Base-by-base conservation (phyloP, 2,797 vertebrate genomes). In the Thalassophryne amazonica region DNA sequence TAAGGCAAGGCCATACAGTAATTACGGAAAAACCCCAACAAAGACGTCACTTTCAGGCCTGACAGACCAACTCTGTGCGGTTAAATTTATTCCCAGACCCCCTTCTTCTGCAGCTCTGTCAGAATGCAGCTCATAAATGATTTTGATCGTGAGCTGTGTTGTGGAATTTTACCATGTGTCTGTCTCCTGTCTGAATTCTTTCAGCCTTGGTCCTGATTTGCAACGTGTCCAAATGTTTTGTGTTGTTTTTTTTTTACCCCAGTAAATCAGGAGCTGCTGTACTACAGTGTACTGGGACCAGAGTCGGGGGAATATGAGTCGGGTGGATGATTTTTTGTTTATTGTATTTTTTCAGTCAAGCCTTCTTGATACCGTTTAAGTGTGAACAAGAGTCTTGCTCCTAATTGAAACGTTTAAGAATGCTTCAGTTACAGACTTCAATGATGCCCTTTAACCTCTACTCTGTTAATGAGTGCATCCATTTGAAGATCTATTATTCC, bases 221-320 rank as follows among this genome's bases (percentile, higher is more conserved):
- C 83, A 83, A 86, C 77, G 77, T 89, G 89, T 88, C 86, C 83
- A 85, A 70, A 60, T 58, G 57, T 60, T 80, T 70, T 45, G 56
- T n/a, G n/a, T n/a, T n/a, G 53, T 78, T 84, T n/a, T n/a, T n/a
- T n/a, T n/a, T n/a, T n/a, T n/a, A n/a, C n/a, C n/a, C 75, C 76
- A 80, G 69, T 14, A 1, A 62, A 47, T 52, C 36, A 58, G 62
- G 48, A 78, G 68, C 53, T 31, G 58, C 55, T 42, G 29, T 29
- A 43, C 34, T 16, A 43, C 33, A 60, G 59, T 2, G 32, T 29
- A 52, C 46, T 78, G 62, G 50, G 25, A 50, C 57, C 13, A 29
- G 37, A 49, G 61, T 56, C 2, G 14, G 23, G 49, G 52, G 39
- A 56, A 16, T 22, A 13, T n/a, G 32, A 69, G 33, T 48, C 19